Evolutionary conservation across 2,888 invertebrate genomes (phyloP), one percentile per base, ranked within the genome.

Genomic region (Nineta flava): DNA sequence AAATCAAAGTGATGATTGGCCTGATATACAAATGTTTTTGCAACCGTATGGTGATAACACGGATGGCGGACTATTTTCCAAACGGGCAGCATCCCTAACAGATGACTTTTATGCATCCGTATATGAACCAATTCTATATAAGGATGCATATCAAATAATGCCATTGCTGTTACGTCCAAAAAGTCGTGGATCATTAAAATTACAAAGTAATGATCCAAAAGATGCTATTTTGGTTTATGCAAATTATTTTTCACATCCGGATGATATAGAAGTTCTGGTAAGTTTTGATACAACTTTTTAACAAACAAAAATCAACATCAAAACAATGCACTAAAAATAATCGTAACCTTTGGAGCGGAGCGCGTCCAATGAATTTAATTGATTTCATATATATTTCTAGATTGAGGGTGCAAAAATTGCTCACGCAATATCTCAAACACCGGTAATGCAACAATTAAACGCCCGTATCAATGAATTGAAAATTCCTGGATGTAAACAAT

Each of bases 221-320:
- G 81, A 83, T 46, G 68, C 70, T 0, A 91, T 94, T 0, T 64
- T 78, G n/a, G 88, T 96, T 52, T 82, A 86, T 64, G 86, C 95
- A 0, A 92, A 93, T 64, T 95, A 95, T 63, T 83, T 80, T 58
- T 66, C 75, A 0, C 75, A 87, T 58, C 80, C 80, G 0, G 65
- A 75, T 34, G 93, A 93, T 61, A 61, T 87, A 17, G 73, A 77
- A 55, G 66, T 79, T 49, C 65, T 87, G 70, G 86, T 87, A 75
- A 70, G 74, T 64, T 21, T 12, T n/a, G n/a, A 46, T 19, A 6
- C 6, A 13, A n/a, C n/a, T 19, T n/a, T 17, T 44, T 44, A 9
- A 9, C 2, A 19, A 7, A 17, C n/a, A 10, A 13, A 31, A 12
- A 34, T 21, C 12, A n/a, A 16, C 2, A n/a, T 16, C 16, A 9